A percentile compares a stretch with the other conserved stretches of the same genome.
These are phyloP conservation scores for Gisinianus flammeolus DNA, from an alignment of 2,888 invertebrate genomes.

Conservation along the genomic window DNA sequence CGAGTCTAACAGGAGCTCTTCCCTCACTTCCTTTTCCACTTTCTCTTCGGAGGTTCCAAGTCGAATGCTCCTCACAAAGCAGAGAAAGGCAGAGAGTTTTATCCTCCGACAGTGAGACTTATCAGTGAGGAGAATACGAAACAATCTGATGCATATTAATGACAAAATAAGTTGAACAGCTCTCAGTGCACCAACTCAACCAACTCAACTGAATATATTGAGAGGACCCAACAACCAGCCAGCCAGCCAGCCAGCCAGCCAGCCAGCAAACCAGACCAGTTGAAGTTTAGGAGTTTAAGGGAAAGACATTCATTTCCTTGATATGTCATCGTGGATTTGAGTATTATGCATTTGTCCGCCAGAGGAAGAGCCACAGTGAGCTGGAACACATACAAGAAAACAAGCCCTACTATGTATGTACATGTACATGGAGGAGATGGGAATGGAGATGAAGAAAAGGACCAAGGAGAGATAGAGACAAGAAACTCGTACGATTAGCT, in stretches of 20 bases:
- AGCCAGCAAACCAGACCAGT: background rate
- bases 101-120: slow-evolving; percentile 14
- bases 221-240: background rate
- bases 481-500: too few species aligned
- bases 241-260: background rate
- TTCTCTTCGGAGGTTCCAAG: too few species aligned
- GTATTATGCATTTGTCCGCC: slow-evolving; percentile 32
- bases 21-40: too few species aligned
- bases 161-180: slow-evolving; percentile 23
- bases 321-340: slow-evolving; percentile 36
- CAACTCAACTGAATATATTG: background rate
- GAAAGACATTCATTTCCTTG: slow-evolving; percentile 34
- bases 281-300: background rate
- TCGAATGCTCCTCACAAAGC: too few species aligned
- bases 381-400: slow-evolving; percentile 1
- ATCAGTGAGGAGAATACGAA: slow-evolving; percentile 26
- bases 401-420: background rate
- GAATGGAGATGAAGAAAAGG: too few species aligned
- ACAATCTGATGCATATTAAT: slow-evolving; percentile 37
- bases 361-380: background rate
- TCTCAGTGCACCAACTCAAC: too few species aligned
- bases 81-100: background rate
- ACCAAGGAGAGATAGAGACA: too few species aligned
- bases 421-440: background rate
- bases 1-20: too few species aligned